Conservation (phyloP, 2,113 vertebrate species). For the Lonchura striata region DNA sequence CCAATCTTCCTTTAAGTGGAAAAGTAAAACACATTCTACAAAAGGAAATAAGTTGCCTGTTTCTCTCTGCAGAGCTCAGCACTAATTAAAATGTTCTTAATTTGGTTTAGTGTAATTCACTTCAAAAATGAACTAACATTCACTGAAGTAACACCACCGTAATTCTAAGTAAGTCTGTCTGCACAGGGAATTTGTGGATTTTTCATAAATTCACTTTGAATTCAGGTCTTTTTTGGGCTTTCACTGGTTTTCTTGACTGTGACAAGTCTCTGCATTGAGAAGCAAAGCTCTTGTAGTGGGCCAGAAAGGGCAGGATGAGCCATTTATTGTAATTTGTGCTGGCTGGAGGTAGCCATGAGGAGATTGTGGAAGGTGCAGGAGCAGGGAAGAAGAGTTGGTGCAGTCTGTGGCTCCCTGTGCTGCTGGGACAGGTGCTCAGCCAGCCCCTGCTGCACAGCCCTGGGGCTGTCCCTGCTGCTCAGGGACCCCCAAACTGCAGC, state of each 20-base stretch:
- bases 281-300: not conserved
- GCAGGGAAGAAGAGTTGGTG: rapidly evolving
- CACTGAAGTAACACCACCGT: not conserved
- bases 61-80: constrained; percentile 9
- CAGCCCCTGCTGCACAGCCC: not conserved
- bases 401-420: rapidly evolving
- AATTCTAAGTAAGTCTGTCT: not conserved
- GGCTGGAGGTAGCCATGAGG: not conserved
- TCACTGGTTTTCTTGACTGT: not conserved
- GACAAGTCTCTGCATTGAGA: not conserved
- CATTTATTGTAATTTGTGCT: not conserved
- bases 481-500: rapidly evolving
- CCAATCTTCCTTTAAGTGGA: not conserved
- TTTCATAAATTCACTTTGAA: constrained; percentile 20
- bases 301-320: not conserved
- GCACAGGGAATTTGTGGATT: not conserved
- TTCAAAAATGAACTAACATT: not conserved
- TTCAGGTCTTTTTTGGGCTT: not conserved
- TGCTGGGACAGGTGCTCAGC: rapidly evolving
- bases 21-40: not conserved
- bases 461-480: not conserved
- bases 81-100: constrained; percentile 13
- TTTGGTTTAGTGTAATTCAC: constrained; percentile 8
- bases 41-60: not conserved
- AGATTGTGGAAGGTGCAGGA: not conserved